These are phyloP conservation scores for Falco peregrinus DNA, from an alignment of 2,797 vertebrate genomes.

Conservation along the genomic window DNA sequence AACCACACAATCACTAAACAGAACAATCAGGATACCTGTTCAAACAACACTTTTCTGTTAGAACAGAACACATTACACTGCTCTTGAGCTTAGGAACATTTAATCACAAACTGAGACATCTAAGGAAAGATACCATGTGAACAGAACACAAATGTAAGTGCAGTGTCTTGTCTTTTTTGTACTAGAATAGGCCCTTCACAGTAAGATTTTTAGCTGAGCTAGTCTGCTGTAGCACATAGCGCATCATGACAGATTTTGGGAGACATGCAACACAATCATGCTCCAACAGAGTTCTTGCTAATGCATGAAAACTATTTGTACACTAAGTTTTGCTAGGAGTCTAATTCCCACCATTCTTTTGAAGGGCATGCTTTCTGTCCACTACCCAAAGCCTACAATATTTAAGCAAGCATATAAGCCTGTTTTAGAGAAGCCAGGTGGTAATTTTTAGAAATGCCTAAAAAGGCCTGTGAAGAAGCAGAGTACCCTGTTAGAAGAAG, in stretches of 20 bases:
- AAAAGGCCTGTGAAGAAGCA: background rate
- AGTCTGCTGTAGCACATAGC: background rate
- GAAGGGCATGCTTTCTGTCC: background rate
- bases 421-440: background rate
- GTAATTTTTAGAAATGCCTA: background rate
- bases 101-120: background rate
- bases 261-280: background rate
- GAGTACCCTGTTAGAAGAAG: background rate
- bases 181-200: background rate
- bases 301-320: background rate
- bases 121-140: background rate
- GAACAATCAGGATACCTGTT: background rate
- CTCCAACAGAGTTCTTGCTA: background rate
- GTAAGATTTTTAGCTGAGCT: background rate
- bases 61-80: background rate
- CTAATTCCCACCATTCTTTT: background rate
- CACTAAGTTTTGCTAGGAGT: background rate
- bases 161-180: background rate
- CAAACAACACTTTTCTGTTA: background rate
- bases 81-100: background rate
- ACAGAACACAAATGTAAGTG: background rate
- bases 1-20: slow-evolving; percentile 53
- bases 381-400: background rate
- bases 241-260: background rate
- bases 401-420: background rate